Evolutionary conservation across 2,797 vertebrate genomes (phyloP), one percentile per base, ranked within the genome.

Genomic region (Lerista edwardsae): DNA sequence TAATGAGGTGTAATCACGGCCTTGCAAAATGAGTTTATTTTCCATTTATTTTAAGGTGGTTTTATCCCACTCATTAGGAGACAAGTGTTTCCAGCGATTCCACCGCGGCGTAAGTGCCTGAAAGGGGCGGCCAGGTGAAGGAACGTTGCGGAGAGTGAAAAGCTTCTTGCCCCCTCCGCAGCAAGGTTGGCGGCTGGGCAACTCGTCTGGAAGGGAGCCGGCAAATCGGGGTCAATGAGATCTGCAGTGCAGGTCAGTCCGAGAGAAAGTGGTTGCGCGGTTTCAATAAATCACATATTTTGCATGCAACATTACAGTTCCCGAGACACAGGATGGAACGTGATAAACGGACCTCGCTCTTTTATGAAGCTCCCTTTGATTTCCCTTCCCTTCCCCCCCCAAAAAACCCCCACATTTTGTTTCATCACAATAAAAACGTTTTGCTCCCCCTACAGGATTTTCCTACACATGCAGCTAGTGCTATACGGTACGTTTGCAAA

Each of bases 1-100:
- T 81, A 86, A 86, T 86, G 84, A 86, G 84, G 71, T 81, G 79
- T 81, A 86, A 81, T 86, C 65, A 75, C 75, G 75, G 78, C 51
- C 19, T 81, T 86, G 47, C 79, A 81, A 76, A 86, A 86, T 81
- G 78, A 80, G 71, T 81, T 86, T 76, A 86, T 19, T 88, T 15
- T 51, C 86, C 84, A 90, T 86, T 84, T 84, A 87, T 55, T 65
- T 85, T 75, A 29, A 14, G 23, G 83, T 86, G 71, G 27, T 86
- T 75, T 34, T 82, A 86, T 34, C 57, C 62, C 9, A 85, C 57
- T 78, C 51, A 65, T 1, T 72, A 44, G 34, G 29, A 86, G 74
- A 92, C 85, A 80, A 36, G 75, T 61, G 6, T 78, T 89, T 71
- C 86, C 75, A 41, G 82, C 76, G 17, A 75, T 59, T 87, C 76